A percentile compares a stretch with the other conserved stretches of the same genome.
Conservation (phyloP, 2,888 invertebrate species). For the Lottia scabra region DNA sequence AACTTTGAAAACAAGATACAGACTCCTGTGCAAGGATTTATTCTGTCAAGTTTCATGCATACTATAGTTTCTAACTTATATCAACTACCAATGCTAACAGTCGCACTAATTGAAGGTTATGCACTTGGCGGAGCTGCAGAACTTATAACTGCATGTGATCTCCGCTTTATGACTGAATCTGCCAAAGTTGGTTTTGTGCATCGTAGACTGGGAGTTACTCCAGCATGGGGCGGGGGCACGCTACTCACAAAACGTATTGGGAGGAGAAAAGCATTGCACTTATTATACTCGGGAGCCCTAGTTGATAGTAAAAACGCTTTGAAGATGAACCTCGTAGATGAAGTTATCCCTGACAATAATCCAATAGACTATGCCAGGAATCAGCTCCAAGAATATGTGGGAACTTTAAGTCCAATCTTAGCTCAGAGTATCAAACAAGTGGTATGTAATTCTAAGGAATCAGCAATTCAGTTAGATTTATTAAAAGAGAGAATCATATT, state of each 20-base stretch:
- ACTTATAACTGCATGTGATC: constrained; percentile 71
- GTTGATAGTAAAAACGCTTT: constrained; percentile 66
- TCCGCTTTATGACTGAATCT: constrained; percentile 67
- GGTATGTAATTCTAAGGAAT: constrained; percentile 42
- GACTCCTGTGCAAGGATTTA: constrained; percentile 62
- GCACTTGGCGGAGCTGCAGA: constrained; percentile 75
- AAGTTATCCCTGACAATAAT: constrained; percentile 53
- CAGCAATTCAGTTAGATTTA: constrained; percentile 49
- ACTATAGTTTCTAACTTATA: constrained; percentile 67
- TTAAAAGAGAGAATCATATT: constrained; percentile 67
- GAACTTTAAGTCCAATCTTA: constrained; percentile 45
- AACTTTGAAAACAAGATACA: constrained; percentile 65
- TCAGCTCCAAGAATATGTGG: constrained; percentile 62
- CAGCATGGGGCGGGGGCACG: constrained; percentile 73
- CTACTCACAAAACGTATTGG: constrained; percentile 70
- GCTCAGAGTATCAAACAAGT: constrained; percentile 62
- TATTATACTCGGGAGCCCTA: constrained; percentile 63
- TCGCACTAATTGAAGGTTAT: constrained; percentile 71
- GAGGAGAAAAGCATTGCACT: constrained; percentile 67
- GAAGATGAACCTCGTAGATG: constrained; percentile 69
- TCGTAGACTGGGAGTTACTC: constrained; percentile 70
- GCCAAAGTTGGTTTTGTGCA: constrained; percentile 72
- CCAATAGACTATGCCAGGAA: constrained; percentile 50
- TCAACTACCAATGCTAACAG: constrained; percentile 70
- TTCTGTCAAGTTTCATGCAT: constrained; percentile 72